Base-by-base conservation (phyloP, 1,140 invertebrate species). In the Lanistes nyassanus region DNA sequence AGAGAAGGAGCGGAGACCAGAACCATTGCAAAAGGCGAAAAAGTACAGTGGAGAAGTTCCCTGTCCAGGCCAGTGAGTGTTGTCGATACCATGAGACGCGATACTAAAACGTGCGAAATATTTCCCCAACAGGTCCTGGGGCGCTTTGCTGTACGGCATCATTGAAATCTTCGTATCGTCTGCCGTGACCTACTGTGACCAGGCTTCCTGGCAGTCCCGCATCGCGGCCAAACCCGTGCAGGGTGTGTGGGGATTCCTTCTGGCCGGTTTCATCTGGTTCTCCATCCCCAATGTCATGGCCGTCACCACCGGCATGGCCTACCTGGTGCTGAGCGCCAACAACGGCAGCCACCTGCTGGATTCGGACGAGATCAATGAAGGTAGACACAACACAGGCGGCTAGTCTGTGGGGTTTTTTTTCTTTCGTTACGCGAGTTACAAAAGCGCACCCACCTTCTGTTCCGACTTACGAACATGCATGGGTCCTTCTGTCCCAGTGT, bases 181-280 rank as follows among this genome's bases (percentile, higher is more conserved):
- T 66, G 87, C 79, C 55, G 86, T 82, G 78, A 88, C 88, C 2
- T 89, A 89, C 78, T 87, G 87, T 66, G 88, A 89, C 79, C 88
- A 89, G 81, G 84, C 86, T 2, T 88, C 84, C 47, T 88, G 86
- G 87, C 87, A 89, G 75, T 85, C 81, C 47, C 71, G 83, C 19
- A 85, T 87, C 26, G 83, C 87, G 3, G 83, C 85, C 53, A 87
- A 88, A 76, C 87, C 86, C 7, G 80, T 78, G 19, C 81, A 85
- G 70, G 87, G 86, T 19, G 86, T 87, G 47, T 87, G 82, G 79
- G 88, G 87, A 3, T 89, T 88, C 66, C 82, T 89, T 23, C 76
- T 87, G 36, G 87, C 85, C 13, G 86, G 88, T 0, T 79, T 88
- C n/a, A 86, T 88, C 72, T 89, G 88, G 88, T 89, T 89, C 77